phyloP scores from a whole-genome alignment of 2,113 vertebrate species.

The Callipepla californica region DNA sequence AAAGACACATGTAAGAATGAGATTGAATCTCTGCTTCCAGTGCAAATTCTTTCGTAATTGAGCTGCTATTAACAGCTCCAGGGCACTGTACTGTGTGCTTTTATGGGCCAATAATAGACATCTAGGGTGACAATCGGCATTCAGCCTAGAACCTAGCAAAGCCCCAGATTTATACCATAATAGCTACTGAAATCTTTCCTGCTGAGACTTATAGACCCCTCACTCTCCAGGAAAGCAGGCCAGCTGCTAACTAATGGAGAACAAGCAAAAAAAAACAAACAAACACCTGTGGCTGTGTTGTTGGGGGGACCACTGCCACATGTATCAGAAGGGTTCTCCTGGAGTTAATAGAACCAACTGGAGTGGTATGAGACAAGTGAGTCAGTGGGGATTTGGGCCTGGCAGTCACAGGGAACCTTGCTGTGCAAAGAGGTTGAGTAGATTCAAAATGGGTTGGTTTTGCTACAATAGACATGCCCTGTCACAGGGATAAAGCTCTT shows the following conservation, averaged over 20 bases:
- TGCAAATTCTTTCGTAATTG: background rate
- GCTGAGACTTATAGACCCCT: background rate
- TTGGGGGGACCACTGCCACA: background rate
- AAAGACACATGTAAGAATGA: background rate
- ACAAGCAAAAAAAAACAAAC: background rate
- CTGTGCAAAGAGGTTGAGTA: background rate
- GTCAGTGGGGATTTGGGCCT: background rate
- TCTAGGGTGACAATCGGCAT: background rate
- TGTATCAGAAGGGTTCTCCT: background rate
- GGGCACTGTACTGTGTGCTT: background rate
- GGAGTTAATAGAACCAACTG: background rate
- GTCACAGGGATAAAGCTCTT: background rate
- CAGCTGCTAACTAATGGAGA: background rate
- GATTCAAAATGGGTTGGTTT: background rate
- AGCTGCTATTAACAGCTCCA: background rate
- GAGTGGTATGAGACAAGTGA: background rate
- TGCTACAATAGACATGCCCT: background rate
- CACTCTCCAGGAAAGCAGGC: background rate
- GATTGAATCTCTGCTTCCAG: conserved; percentile 10
- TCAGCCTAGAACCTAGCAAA: background rate
- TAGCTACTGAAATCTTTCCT: background rate
- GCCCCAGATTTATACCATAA: background rate
- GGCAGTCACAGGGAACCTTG: background rate
- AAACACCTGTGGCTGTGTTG: background rate
- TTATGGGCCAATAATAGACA: background rate